Percentiles rank a stretch among this genome's conserved stretches.
phyloP scores from a whole-genome alignment of 92 coral and sea anemone species.

The Umimayanthus kanabou region DNA sequence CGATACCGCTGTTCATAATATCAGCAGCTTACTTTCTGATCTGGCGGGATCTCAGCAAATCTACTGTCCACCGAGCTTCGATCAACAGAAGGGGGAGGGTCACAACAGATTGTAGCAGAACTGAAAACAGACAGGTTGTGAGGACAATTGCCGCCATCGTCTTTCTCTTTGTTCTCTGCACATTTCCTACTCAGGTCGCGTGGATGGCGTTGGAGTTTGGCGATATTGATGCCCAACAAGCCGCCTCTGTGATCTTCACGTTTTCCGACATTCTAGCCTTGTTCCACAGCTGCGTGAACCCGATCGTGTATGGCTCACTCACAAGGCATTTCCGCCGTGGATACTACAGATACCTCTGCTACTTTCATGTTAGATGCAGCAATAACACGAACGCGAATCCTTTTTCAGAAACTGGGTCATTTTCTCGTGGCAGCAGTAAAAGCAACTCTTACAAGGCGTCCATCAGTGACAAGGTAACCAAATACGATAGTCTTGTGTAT shows the following conservation, averaged over 20 bases:
- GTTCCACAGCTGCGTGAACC: slow-evolving; percentile 88
- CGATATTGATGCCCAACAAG: slow-evolving; percentile 32
- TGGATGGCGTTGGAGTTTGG: slow-evolving; percentile 93
- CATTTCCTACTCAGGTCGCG: slow-evolving; percentile 84
- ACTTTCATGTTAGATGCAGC: slow-evolving; percentile 34
- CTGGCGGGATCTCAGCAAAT: slow-evolving; percentile 72
- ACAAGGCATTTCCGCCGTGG: slow-evolving; percentile 81
- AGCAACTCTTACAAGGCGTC: background rate
- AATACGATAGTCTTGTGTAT: no score
- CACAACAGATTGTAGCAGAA: slow-evolving; percentile 41
- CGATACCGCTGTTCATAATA: slow-evolving; percentile 80
- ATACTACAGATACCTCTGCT: slow-evolving; percentile 73
- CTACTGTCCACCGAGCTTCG: slow-evolving; percentile 30
- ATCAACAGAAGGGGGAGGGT: slow-evolving; percentile 8
- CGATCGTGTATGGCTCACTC: slow-evolving; percentile 82
- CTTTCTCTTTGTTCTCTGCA: slow-evolving; percentile 75
- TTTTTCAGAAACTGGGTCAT: background rate
- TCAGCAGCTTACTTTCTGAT: slow-evolving; percentile 83
- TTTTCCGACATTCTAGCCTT: slow-evolving; percentile 76
- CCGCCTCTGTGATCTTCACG: slow-evolving; percentile 56
- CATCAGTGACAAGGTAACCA: background rate
- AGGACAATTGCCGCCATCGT: slow-evolving; percentile 85
- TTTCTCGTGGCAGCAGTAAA: background rate
- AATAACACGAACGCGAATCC: background rate
- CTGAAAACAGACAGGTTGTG: slow-evolving; percentile 80